Conservation (phyloP, 92 coral and sea anemone genomes). For the Zoanthus sansibaricus region DNA sequence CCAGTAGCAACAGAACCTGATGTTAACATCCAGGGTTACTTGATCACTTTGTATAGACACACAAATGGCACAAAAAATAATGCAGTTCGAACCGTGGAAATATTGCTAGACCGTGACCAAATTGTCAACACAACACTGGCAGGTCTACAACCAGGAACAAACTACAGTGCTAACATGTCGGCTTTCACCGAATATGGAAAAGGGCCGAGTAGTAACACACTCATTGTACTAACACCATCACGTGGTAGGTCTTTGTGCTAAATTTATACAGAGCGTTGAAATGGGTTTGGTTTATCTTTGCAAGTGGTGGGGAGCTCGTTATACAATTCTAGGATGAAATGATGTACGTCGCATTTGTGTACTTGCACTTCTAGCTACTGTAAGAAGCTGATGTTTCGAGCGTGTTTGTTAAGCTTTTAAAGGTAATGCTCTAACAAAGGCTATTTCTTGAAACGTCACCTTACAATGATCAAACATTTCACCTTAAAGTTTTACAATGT, state of each 20-base stretch:
- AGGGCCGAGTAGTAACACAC: constrained; percentile 54
- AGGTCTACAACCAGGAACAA: constrained; percentile 54
- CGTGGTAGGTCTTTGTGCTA: neutral
- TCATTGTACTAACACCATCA: constrained; percentile 48
- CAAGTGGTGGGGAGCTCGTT: no score
- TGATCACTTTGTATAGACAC: constrained; percentile 5
- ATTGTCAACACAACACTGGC: neutral
- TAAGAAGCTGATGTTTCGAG: no score
- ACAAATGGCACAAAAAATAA: neutral
- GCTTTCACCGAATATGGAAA: constrained; percentile 58
- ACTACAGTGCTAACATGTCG: constrained; percentile 51
- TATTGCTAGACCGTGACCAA: neutral
- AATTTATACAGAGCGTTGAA: neutral
- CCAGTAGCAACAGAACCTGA: constrained; percentile 54
- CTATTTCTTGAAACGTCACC: no score
- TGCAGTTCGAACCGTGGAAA: neutral
- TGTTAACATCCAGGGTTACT: constrained; percentile 56
- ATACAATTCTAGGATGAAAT: no score
- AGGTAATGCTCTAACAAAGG: no score
- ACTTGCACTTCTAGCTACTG: no score
- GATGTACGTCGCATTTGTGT: no score
- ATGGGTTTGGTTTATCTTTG: neutral
- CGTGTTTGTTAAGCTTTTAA: no score
- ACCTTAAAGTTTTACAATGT: no score
- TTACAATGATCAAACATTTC: no score